Conservation (phyloP, 2,888 invertebrate genomes). For the Pemphredon lugubris region DNA sequence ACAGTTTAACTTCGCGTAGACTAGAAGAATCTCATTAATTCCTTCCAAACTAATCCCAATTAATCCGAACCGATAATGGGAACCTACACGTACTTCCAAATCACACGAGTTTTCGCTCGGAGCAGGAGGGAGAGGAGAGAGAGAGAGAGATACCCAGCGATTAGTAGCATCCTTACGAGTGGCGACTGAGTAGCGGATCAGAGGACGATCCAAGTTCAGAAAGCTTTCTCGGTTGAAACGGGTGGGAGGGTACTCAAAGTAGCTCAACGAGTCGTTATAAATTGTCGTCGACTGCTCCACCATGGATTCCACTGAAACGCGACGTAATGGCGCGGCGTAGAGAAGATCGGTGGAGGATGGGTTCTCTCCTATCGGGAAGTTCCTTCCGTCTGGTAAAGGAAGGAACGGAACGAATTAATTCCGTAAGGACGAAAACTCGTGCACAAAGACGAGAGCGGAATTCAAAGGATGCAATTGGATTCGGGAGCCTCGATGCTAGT, state of each 20-base stretch:
- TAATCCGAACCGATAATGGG: no score
- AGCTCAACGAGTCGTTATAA: conserved; percentile 68
- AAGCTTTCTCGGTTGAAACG: conserved; percentile 11
- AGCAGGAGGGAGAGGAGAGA: no score
- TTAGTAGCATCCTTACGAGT: conserved; percentile 37
- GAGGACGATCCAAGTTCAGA: conserved; percentile 40
- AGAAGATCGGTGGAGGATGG: conserved; percentile 16
- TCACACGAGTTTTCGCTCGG: no score
- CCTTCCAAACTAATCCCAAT: no score
- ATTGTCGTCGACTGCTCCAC: conserved; percentile 67
- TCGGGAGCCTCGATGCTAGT: conserved; percentile 19
- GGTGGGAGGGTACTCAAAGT: conserved; percentile 60
- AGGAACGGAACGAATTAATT: conserved; percentile 66
- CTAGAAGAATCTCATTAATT: no score
- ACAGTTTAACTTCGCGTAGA: no score
- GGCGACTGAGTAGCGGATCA: conserved; percentile 30
- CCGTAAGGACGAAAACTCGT: conserved; percentile 60
- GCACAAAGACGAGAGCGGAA: conserved; percentile 58
- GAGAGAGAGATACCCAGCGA: conserved; percentile 11
- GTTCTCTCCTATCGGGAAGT: conserved; percentile 52
- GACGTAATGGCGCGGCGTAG: conserved; percentile 42
- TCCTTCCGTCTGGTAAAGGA: conserved; percentile 51
- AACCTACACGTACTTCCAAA: no score
- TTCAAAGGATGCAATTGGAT: conserved; percentile 60
- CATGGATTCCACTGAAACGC: conserved; percentile 46